Percentiles rank a stretch among this genome's conserved stretches.
These are phyloP conservation scores for Drosophila dives DNA, from an alignment of 2,888 invertebrate genomes.

Conservation along the genomic window DNA sequence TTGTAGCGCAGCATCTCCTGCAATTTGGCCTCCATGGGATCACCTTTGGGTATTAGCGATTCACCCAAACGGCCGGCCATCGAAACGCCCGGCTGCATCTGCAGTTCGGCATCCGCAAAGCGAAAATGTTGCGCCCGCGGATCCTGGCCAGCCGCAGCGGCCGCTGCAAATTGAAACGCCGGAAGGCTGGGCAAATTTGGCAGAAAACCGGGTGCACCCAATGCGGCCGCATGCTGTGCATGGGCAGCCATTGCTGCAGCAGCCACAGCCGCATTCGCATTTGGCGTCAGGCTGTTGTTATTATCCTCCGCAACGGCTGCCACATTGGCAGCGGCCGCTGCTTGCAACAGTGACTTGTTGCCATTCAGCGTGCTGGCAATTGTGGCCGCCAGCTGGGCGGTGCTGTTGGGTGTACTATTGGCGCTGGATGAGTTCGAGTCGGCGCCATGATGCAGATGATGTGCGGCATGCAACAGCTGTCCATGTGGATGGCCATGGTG, in stretches of 20 bases:
- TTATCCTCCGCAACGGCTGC: constrained; percentile 75
- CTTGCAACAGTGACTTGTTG: constrained; percentile 62
- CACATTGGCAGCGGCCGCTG: constrained; percentile 63
- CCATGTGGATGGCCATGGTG: constrained; percentile 60
- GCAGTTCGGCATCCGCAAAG: constrained; percentile 92
- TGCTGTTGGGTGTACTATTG: constrained; percentile 85
- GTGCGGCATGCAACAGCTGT: constrained; percentile 58
- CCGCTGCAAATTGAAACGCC: constrained; percentile 86
- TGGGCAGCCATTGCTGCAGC: constrained; percentile 75
- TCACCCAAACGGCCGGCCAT: constrained; percentile 94
- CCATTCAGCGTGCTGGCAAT: constrained; percentile 75
- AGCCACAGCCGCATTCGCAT: constrained; percentile 62
- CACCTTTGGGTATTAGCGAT: constrained; percentile 95
- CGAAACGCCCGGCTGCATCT: constrained; percentile 90
- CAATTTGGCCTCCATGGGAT: constrained; percentile 96
- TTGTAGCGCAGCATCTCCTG: constrained; percentile 97
- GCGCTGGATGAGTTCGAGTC: constrained; percentile 84
- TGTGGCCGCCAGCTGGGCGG: constrained; percentile 64
- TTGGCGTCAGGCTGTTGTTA: constrained; percentile 77
- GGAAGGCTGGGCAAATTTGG: constrained; percentile 85
- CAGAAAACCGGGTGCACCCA: constrained; percentile 69
- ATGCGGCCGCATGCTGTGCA: constrained; percentile 83
- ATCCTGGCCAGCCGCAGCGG: constrained; percentile 87
- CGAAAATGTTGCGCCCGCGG: constrained; percentile 90
- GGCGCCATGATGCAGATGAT: constrained; percentile 66